These are phyloP conservation scores for Jacana jacana DNA, from an alignment of 2,113 vertebrate genomes.

Conservation along the genomic window DNA sequence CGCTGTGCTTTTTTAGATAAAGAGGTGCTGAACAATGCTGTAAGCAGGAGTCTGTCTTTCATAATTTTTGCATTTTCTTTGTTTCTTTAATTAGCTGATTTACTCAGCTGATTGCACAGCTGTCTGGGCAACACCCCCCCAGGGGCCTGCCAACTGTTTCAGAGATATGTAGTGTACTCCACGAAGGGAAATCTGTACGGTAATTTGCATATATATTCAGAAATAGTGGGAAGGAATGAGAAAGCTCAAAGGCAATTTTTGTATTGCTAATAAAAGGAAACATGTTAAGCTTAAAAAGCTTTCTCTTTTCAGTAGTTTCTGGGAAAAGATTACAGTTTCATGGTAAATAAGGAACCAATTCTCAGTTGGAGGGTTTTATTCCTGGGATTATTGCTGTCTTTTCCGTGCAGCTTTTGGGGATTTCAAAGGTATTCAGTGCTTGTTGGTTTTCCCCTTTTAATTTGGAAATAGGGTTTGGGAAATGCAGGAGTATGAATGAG, in stretches of 20 bases:
- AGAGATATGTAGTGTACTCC: slow-evolving; percentile 19
- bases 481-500: neutral
- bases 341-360: slow-evolving; percentile 37
- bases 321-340: slow-evolving; percentile 26
- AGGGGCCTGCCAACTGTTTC: slow-evolving; percentile 63
- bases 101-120: slow-evolving; percentile 70
- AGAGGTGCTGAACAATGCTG: slow-evolving; percentile 41
- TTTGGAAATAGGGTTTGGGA: neutral
- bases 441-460: neutral
- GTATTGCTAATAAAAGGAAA: slow-evolving; percentile 31
- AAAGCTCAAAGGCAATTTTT: slow-evolving; percentile 43
- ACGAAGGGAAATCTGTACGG: slow-evolving; percentile 29
- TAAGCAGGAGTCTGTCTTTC: slow-evolving; percentile 17
- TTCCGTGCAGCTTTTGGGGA: neutral
- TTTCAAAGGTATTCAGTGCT: neutral
- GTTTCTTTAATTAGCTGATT: slow-evolving; percentile 75
- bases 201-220: slow-evolving; percentile 51
- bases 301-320: slow-evolving; percentile 44
- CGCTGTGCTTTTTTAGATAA: slow-evolving; percentile 31
- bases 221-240: slow-evolving; percentile 1
- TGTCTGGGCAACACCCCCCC: slow-evolving; percentile 55
- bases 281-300: slow-evolving; percentile 33
- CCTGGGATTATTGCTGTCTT: neutral
- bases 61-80: slow-evolving; percentile 71
- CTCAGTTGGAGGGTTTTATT: slow-evolving; percentile 8